Evolutionary conservation across 2,888 invertebrate species (phyloP).

Genomic region (Tridacna crocea): DNA sequence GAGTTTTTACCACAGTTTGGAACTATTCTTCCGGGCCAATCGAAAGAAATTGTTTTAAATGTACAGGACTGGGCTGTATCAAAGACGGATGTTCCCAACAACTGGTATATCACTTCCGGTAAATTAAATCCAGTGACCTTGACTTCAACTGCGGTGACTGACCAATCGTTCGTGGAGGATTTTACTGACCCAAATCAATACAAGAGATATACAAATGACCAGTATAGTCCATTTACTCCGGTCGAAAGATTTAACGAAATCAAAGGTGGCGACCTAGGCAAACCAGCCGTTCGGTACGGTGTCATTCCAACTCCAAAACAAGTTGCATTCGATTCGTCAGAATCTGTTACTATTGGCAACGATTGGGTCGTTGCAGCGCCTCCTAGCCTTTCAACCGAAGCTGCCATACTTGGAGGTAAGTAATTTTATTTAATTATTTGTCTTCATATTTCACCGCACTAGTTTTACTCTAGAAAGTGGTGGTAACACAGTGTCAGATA

Average conservation of each 20-base stretch:
- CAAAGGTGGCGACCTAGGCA: slow-evolving; percentile 48
- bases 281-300: slow-evolving; percentile 25
- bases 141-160: slow-evolving; percentile 60
- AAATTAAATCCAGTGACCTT: slow-evolving; percentile 59
- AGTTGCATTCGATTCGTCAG: slow-evolving; percentile 29
- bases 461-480: no score
- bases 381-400: slow-evolving; percentile 61
- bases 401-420: slow-evolving; percentile 64
- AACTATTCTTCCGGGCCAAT: slow-evolving; percentile 60
- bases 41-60: slow-evolving; percentile 60
- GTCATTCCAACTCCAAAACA: slow-evolving; percentile 69
- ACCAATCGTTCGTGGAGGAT: slow-evolving; percentile 68
- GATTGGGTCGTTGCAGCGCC: slow-evolving; percentile 64
- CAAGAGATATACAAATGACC: slow-evolving; percentile 67
- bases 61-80: slow-evolving; percentile 75
- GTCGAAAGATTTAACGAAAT: slow-evolving; percentile 66
- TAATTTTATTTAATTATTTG: not conserved
- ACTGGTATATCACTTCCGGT: slow-evolving; percentile 71
- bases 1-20: slow-evolving; percentile 67
- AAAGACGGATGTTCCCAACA: slow-evolving; percentile 71
- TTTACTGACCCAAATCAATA: slow-evolving; percentile 70
- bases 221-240: slow-evolving; percentile 74
- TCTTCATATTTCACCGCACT: no score
- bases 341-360: slow-evolving; percentile 47
- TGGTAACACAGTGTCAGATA: no score